Evolutionary conservation across 2,113 vertebrate species (phyloP).

Genomic region (Epinephelus cyanopodus): DNA sequence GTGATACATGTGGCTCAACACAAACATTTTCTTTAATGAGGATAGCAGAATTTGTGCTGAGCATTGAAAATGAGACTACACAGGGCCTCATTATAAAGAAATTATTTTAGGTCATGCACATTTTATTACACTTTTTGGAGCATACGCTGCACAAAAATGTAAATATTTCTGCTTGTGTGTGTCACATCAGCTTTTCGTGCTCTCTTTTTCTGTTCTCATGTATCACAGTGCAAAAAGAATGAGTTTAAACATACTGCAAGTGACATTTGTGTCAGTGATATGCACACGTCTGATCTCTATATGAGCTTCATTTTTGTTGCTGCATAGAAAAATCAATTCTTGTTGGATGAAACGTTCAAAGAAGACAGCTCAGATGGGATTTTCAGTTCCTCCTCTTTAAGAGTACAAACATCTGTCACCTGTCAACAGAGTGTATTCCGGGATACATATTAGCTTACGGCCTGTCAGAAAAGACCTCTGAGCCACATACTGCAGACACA

Average conservation of each 20-base stretch:
- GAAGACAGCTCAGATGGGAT: slow-evolving; percentile 6
- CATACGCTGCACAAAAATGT: background rate
- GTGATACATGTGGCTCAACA: background rate
- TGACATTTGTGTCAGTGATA: background rate
- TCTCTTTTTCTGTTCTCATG: background rate
- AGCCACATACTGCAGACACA: background rate
- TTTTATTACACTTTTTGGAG: background rate
- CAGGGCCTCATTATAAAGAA: background rate
- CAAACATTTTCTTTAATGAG: background rate
- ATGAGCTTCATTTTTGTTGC: background rate
- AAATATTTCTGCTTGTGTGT: background rate
- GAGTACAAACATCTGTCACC: slow-evolving; percentile 44
- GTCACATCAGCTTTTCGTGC: background rate
- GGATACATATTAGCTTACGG: background rate
- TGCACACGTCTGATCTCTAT: background rate
- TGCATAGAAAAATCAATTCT: background rate
- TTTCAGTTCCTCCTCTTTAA: slow-evolving; percentile 18
- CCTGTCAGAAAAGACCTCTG: background rate
- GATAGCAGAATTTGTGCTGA: background rate
- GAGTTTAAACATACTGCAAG: background rate
- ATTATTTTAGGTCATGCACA: background rate
- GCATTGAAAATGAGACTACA: background rate
- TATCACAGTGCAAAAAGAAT: background rate
- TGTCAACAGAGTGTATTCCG: background rate
- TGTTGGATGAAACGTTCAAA: background rate